A percentile compares a stretch with the other conserved stretches of the same genome.
Evolutionary conservation across 1,140 invertebrate species (phyloP).

Genomic region (Melanaphis sacchari): DNA sequence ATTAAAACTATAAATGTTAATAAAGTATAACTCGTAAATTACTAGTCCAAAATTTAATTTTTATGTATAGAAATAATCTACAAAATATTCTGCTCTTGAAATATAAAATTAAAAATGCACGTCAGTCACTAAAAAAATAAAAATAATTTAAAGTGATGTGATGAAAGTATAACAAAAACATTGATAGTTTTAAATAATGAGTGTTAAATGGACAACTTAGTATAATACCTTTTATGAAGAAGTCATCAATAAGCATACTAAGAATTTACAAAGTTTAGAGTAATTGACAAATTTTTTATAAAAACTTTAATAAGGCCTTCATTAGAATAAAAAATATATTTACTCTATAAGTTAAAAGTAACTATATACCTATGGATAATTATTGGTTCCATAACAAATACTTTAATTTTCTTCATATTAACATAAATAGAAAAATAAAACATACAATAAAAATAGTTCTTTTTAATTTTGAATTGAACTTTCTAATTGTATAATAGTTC

Average conservation of each 20-base stretch:
- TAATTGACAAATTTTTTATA: neutral
- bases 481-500: constrained; percentile 47
- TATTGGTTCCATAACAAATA: neutral
- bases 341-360: constrained; percentile 1
- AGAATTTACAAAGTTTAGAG: neutral
- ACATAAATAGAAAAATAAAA: constrained; percentile 38
- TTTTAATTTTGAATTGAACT: constrained; percentile 49
- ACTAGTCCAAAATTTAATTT: no score
- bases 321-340: neutral
- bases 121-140: no score
- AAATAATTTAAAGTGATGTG: no score
- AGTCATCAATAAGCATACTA: neutral
- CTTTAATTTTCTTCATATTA: neutral
- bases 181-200: no score
- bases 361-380: neutral
- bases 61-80: no score
- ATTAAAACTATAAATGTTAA: no score
- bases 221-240: neutral
- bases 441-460: constrained; percentile 53
- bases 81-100: no score
- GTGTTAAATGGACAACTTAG: no score
- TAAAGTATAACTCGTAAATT: no score
- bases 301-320: neutral
- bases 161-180: no score
- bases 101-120: no score